These are phyloP conservation scores for Yasuhikotakia modesta DNA, from an alignment of 2,797 vertebrate genomes.

Conservation along the genomic window DNA sequence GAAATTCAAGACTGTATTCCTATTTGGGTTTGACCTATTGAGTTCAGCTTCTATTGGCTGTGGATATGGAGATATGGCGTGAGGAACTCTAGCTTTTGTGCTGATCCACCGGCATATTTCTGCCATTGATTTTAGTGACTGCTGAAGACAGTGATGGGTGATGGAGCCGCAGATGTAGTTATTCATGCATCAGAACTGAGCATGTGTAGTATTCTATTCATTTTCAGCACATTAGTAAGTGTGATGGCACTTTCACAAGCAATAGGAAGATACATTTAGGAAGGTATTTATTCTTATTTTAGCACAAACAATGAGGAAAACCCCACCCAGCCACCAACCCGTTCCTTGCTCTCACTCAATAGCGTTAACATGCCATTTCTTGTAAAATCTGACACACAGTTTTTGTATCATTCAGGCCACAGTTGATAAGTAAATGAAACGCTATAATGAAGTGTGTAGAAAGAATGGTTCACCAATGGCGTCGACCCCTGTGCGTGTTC, in stretches of 20 bases:
- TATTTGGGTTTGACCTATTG: conserved; percentile 7
- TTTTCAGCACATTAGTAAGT: not conserved
- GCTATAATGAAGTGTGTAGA: not conserved
- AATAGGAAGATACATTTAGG: not conserved
- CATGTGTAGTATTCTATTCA: not conserved
- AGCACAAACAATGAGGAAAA: not conserved
- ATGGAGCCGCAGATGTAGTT: conserved; percentile 17
- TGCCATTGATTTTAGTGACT: conserved; percentile 48
- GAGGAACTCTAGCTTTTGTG: conserved; percentile 20
- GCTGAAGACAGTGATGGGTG: conserved; percentile 36
- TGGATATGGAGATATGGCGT: conserved; percentile 23
- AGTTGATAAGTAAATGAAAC: conserved; percentile 10
- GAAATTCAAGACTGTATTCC: conserved; percentile 26
- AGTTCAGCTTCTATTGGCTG: conserved; percentile 10
- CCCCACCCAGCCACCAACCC: conserved; percentile 36
- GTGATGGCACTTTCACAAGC: not conserved
- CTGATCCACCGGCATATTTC: conserved; percentile 32
- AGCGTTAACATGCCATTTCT: conserved; percentile 6
- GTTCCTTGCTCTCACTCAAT: not conserved
- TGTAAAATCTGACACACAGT: conserved; percentile 10
- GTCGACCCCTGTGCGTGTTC: not conserved
- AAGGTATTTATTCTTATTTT: conserved; percentile 18
- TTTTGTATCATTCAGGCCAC: conserved; percentile 11
- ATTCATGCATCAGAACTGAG: conserved; percentile 23
- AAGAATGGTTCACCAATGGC: not conserved